Evolutionary conservation across 2,888 invertebrate species (phyloP), one percentile per base, ranked within the genome.

Genomic region (Hydraecia micacea): DNA sequence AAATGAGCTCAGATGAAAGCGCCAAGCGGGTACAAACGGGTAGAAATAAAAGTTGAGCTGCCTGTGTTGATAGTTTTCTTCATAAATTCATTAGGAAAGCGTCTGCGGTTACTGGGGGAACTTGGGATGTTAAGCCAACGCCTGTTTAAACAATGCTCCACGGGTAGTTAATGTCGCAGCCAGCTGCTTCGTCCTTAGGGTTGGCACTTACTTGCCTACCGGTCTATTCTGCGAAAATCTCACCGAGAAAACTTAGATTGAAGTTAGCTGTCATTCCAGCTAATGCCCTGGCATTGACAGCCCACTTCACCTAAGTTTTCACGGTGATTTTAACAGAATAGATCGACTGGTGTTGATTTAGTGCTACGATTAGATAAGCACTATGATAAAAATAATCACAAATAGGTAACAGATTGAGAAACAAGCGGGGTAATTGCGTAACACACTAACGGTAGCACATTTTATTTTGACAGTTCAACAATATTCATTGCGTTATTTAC

Each of bases 1-100:
- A 73, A 66, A 67, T 63, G 65, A 60, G 36, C 4, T 25, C 11
- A 68, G 62, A 75, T 32, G 73, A 73, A 70, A 68, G 11, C 8
- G 28, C 28, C 13, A 68, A 49, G 28, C 32, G 25, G 32, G 11
- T 36, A 58, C 18, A 70, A 36, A n/a, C 58, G 18, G 36, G 32
- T 18, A n/a, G 60, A 39, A 73, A 60, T 75, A 71, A 71, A 79
- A 73, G 28, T 79, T 62, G 52, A 46, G 70, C 21, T 36, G 66
- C 0, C 60, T 36, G 52, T 36, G 84, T 66, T 86, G 75, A 86
- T 84, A 84, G 87, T 84, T 84, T 84, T 74, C 80, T 73, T 73
- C 85, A 79, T 87, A 87, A 84, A 84, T 84, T 84, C 70, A 87
- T 86, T 86, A 79, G 69, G 60, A 58, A 52, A 55, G 63, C 80